A percentile compares a stretch with the other conserved stretches of the same genome.
Conservation (phyloP, 1,140 invertebrate species). For the Ctenoplectra terminalis region DNA sequence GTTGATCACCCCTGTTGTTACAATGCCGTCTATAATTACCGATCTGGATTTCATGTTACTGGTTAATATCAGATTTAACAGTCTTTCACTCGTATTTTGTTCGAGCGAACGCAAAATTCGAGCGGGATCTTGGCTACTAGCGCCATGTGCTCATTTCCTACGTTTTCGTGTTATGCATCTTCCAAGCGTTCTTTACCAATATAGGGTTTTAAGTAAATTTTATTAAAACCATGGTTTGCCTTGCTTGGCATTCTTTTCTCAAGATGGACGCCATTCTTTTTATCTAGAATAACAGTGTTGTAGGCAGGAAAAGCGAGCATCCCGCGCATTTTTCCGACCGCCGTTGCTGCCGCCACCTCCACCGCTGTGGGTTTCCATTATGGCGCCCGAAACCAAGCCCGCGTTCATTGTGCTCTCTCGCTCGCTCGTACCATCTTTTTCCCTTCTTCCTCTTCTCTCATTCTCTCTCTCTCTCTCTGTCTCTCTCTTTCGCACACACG, state of each 20-base stretch:
- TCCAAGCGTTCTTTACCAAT: neutral
- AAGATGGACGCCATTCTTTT: slow-evolving; percentile 73
- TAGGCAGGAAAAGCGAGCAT: slow-evolving; percentile 63
- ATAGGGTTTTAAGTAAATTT: neutral
- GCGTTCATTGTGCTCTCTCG: slow-evolving; percentile 61
- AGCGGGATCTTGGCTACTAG: slow-evolving; percentile 35
- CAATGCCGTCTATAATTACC: slow-evolving; percentile 76
- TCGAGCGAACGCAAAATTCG: neutral
- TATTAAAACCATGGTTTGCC: too few relatives aligned
- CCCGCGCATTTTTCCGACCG: slow-evolving; percentile 77
- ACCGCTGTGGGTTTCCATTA: slow-evolving; percentile 66
- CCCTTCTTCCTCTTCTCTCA: neutral
- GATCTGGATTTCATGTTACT: slow-evolving; percentile 57
- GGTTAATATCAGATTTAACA: slow-evolving; percentile 51
- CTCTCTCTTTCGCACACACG: slow-evolving; percentile 7
- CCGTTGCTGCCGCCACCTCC: slow-evolving; percentile 46
- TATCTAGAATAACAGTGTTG: slow-evolving; percentile 48
- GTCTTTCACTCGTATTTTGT: neutral
- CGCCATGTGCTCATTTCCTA: slow-evolving; percentile 61
- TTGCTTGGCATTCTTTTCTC: slow-evolving; percentile 2
- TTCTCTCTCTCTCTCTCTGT: slow-evolving; percentile 6
- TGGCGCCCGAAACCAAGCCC: slow-evolving; percentile 73
- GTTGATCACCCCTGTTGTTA: slow-evolving; percentile 74
- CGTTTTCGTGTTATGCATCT: slow-evolving; percentile 7
- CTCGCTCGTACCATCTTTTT: slow-evolving; percentile 46